Conservation (phyloP, 2,888 invertebrate genomes). For the Acrocera orbiculus region DNA sequence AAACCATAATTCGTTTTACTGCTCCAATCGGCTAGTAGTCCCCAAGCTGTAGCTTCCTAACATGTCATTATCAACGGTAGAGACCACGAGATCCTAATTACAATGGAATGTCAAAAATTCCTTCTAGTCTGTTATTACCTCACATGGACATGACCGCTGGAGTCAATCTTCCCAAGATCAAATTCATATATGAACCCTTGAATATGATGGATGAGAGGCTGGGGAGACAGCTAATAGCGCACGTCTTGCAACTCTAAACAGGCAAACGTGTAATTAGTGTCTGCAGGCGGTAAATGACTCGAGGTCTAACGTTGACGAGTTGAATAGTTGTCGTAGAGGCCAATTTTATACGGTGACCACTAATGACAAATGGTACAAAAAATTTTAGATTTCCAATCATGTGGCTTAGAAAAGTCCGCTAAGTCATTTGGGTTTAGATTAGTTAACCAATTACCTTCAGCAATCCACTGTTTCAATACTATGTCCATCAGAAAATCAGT, state of each 20-base stretch:
- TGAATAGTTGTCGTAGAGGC: no score
- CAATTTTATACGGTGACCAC: no score
- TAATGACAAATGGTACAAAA: no score
- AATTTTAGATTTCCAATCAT: no score
- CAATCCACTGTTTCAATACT: no score
- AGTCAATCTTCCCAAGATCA: slow-evolving; percentile 7
- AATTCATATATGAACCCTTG: slow-evolving; percentile 1
- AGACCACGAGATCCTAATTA: slow-evolving; percentile 17
- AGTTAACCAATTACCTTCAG: no score
- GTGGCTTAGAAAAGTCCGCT: no score
- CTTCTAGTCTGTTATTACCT: slow-evolving; percentile 10
- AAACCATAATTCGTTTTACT: slow-evolving; percentile 10
- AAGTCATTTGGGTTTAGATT: no score
- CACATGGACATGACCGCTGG: slow-evolving; percentile 4
- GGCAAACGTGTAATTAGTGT: slow-evolving; percentile 9
- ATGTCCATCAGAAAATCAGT: no score
- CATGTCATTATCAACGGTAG: slow-evolving; percentile 15
- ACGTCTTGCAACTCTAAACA: slow-evolving; percentile 2
- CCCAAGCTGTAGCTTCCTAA: slow-evolving; percentile 11
- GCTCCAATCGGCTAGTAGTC: slow-evolving; percentile 11
- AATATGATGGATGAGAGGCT: slow-evolving; percentile 7
- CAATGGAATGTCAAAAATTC: slow-evolving; percentile 13
- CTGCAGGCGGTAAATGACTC: slow-evolving; percentile 10
- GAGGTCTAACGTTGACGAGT: slow-evolving; percentile 7
- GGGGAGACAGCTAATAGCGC: slow-evolving; percentile 3